Evolutionary conservation across 2,113 vertebrate genomes (phyloP), one percentile per base, ranked within the genome.

Genomic region (Macquaria australasica): DNA sequence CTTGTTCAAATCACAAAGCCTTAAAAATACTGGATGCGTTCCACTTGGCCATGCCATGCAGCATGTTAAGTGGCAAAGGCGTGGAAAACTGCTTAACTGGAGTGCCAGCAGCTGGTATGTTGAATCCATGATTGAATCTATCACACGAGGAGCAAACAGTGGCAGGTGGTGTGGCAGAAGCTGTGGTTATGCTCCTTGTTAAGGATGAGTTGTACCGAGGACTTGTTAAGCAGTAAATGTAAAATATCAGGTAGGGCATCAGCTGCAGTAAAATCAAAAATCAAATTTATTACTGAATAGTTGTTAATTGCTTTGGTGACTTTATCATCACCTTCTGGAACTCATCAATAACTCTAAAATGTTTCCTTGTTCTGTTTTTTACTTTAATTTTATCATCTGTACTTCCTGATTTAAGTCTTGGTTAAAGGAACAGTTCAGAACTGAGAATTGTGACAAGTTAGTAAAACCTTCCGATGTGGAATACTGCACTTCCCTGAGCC

Each of bases 91-190:
- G 43, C 53, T 58, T 39, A 43, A 56, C 3, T 53, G 10, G 31
- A 76, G 68, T 48, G 31, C 10, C 68, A 66, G 11, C 64, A 79
- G 88, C 74, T 82, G 64, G 70, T 74, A 31, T 6, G 74, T 67
- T 75, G 43, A 81, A 70, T 64, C 58, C 43, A 56, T 66, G 14
- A 34, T 10, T 62, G 60, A 73, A 20, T 58, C 10, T 25, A 28
- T 84, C 50, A 15, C 85, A 68, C 51, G 37, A 51, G 67, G 70
- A 72, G n/a, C 37, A 2, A 82, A 81, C 78, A 70, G 64, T 51
- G 37, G 70, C 74, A 85, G 82, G 70, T 68, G 82, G 82, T 37
- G 53, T 51, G 11, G 63, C 39, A 76, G 66, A 48, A 73, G 73
- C 63, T 56, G 60, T 51, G 45, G 75, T 56, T 50, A 18, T 67